Evolutionary conservation across 2,113 vertebrate species (phyloP).

Genomic region (Coregonus clupeaformis): DNA sequence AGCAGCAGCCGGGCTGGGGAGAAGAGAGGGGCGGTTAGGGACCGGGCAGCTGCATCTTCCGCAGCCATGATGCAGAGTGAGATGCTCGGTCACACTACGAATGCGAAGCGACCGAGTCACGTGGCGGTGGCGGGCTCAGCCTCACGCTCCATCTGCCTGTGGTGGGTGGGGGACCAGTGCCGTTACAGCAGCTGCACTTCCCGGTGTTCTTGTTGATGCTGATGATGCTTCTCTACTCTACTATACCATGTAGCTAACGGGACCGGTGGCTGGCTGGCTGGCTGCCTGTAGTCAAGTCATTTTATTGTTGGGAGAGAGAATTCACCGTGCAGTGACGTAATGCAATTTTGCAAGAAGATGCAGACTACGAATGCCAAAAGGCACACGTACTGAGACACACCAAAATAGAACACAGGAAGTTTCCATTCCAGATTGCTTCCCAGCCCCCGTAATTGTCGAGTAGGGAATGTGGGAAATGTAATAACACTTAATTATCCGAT

Average conservation of each 20-base stretch:
- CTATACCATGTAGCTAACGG: not conserved
- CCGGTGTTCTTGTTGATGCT: slow-evolving; percentile 15
- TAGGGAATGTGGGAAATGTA: not conserved
- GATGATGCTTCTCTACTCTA: slow-evolving; percentile 12
- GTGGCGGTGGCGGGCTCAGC: slow-evolving; percentile 51
- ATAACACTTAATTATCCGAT: not conserved
- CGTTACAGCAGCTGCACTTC: not conserved
- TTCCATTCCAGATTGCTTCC: too few species aligned
- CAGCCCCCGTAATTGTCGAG: too few species aligned
- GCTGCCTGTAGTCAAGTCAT: not conserved
- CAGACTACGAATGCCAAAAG: not conserved
- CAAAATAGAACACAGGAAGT: not conserved
- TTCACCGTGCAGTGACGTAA: slow-evolving; percentile 24
- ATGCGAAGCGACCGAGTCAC: slow-evolving; percentile 51
- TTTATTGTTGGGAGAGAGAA: not conserved
- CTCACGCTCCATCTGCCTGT: slow-evolving; percentile 55
- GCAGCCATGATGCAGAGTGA: slow-evolving; percentile 78
- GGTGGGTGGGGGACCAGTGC: slow-evolving; percentile 21
- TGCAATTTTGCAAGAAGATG: slow-evolving; percentile 3
- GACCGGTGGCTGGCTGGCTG: not conserved
- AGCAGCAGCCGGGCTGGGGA: slow-evolving; percentile 68
- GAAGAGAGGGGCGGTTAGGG: slow-evolving; percentile 12
- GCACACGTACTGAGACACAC: not conserved
- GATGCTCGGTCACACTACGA: slow-evolving; percentile 39
- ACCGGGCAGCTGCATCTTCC: slow-evolving; percentile 65